Evolutionary conservation across 2,888 invertebrate species (phyloP), one percentile per base, ranked within the genome.

Genomic region (Tinea semifulvella): DNA sequence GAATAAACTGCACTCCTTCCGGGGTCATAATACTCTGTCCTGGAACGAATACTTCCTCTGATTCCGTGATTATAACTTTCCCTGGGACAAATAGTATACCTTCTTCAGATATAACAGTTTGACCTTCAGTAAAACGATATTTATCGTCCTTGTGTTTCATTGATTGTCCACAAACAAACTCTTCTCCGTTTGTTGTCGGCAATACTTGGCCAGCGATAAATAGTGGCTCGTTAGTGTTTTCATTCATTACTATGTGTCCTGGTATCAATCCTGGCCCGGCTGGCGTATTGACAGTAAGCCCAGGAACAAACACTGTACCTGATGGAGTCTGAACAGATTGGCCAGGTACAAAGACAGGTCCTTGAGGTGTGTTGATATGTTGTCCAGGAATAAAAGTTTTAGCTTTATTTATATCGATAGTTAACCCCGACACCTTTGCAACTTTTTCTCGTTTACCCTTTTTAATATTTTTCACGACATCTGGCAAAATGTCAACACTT

Each of bases 321-420:
- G 79, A 75, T 39, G 88, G 86, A 2, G 89, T 90, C 52, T 86
- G 82, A 5, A 91, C 73, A 1, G 90, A 88, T 66, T 90, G 90
- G 2, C 91, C 91, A 0, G 91, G 90, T 10, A 91, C 85, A 58
- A 91, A 91, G 36, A 88, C 68, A 22, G 85, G 84, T 2, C 90
- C 90, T 46, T 82, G 83, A 40, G 88, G 87, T 0, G 89, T 89
- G 49, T 86, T 84, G 1, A 91, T 69, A 54, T 88, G 85, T 69
- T 90, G 89, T 1, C 91, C 91, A 1, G 87, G 84, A 38, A 91
- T 65, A 61, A 91, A 90, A 53, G 84, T 86, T 56, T 84, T 84
- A 2, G 88, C 88, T 56, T 87, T 87, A 43, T 87, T 84, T 46
- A 88, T 85, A 47, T 87, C 84, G 44, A 91, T 60, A 26, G 80